Evolutionary conservation across 1,140 invertebrate genomes (phyloP).

Genomic region (Heliconius himera): DNA sequence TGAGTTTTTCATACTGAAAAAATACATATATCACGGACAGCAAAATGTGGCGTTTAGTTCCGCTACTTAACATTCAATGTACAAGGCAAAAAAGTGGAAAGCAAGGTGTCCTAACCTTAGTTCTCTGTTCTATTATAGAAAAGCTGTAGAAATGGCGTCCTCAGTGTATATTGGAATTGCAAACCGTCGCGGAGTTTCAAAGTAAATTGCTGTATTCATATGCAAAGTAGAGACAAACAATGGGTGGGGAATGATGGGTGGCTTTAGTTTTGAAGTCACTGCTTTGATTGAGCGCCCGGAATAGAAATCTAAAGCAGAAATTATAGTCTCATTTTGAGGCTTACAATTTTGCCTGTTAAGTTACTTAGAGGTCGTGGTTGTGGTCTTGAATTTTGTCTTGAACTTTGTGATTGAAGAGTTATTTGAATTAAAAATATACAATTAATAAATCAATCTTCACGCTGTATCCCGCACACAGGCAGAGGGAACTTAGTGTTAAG

Average conservation of each 20-base stretch:
- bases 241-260: background rate
- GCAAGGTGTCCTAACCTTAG: background rate
- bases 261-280: background rate
- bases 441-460: too few species aligned
- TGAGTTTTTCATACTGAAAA: too few species aligned
- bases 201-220: slow-evolving; percentile 39
- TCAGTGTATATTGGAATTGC: slow-evolving; percentile 23
- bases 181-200: background rate
- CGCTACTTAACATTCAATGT: too few species aligned
- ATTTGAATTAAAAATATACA: background rate
- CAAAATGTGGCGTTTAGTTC: background rate
- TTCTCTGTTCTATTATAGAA: background rate
- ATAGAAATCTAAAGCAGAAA: background rate
- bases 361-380: background rate
- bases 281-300: slow-evolving; percentile 1
- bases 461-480: too few species aligned
- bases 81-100: background rate
- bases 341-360: background rate
- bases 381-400: background rate
- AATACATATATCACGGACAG: too few species aligned
- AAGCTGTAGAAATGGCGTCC: slow-evolving; percentile 16
- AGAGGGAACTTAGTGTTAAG: too few species aligned
- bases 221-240: slow-evolving; percentile 18
- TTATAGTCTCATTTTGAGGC: background rate
- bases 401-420: background rate